These are phyloP conservation scores for Strigamia maritima DNA, from an alignment of 2,888 invertebrate species.

Conservation along the genomic window DNA sequence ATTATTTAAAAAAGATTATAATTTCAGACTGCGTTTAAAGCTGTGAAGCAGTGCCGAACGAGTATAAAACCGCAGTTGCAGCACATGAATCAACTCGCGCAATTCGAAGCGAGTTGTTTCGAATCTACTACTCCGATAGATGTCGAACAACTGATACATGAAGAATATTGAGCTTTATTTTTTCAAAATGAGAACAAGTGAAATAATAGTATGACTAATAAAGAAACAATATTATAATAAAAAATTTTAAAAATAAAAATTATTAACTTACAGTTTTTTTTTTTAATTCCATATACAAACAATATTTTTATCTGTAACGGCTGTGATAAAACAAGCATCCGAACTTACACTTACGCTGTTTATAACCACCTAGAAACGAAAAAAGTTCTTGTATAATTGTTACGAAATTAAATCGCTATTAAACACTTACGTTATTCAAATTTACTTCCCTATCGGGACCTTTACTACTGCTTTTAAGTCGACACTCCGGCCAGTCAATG, in stretches of 20 bases:
- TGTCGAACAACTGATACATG: not conserved
- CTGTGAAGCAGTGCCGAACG: not conserved
- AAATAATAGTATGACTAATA: not conserved
- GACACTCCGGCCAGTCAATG: constrained; percentile 17
- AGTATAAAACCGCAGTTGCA: not conserved
- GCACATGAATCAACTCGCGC: not conserved
- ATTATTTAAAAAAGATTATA: too few relatives aligned
- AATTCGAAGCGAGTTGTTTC: not conserved
- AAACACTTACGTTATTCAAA: not conserved
- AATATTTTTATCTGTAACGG: not conserved
- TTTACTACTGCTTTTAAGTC: not conserved
- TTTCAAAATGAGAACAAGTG: not conserved
- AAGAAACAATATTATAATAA: not conserved
- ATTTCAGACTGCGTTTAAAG: not conserved
- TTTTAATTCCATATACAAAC: constrained; percentile 7
- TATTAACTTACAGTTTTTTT: not conserved
- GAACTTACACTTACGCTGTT: not conserved
- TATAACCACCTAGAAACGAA: not conserved
- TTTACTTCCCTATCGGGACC: not conserved
- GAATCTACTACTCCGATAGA: not conserved
- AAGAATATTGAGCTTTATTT: not conserved
- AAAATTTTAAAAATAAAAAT: not conserved
- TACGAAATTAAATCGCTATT: not conserved
- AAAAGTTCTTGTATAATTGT: not conserved
- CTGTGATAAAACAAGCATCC: not conserved